Evolutionary conservation across 2,888 invertebrate genomes (phyloP).

Genomic region (Catocala fraxini): DNA sequence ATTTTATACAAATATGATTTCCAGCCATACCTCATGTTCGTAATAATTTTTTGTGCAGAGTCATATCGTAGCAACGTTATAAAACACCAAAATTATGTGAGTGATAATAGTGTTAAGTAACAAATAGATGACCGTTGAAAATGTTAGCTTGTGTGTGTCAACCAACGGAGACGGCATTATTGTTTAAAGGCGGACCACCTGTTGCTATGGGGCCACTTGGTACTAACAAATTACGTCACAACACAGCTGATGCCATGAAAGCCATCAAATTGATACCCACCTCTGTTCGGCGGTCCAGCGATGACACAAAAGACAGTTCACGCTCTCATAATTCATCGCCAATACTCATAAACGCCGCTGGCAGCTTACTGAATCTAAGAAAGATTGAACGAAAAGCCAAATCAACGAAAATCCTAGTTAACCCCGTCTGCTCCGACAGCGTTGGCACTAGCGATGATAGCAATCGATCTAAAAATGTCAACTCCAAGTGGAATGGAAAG

Average conservation of each 20-base stretch:
- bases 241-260: slow-evolving; percentile 71
- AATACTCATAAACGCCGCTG: slow-evolving; percentile 68
- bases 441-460: slow-evolving; percentile 80
- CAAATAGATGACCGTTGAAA: slow-evolving; percentile 70
- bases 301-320: slow-evolving; percentile 70
- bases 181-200: slow-evolving; percentile 85
- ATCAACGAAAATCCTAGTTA: slow-evolving; percentile 84
- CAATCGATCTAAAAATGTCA: slow-evolving; percentile 71
- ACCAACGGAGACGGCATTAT: slow-evolving; percentile 87
- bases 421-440: slow-evolving; percentile 81
- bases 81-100: slow-evolving; percentile 67
- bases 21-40: slow-evolving; percentile 53
- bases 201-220: slow-evolving; percentile 86
- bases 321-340: slow-evolving; percentile 73
- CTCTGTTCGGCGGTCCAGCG: slow-evolving; percentile 66
- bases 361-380: slow-evolving; percentile 76
- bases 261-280: slow-evolving; percentile 70
- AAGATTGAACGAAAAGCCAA: slow-evolving; percentile 83
- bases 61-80: slow-evolving; percentile 25
- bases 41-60: slow-evolving; percentile 15
- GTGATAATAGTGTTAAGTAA: slow-evolving; percentile 70
- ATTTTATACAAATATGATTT: slow-evolving; percentile 42
- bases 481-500: slow-evolving; percentile 80
- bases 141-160: slow-evolving; percentile 91
- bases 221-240: slow-evolving; percentile 77